Base-by-base conservation (phyloP, 2,113 vertebrate species). In the Xiphorhynchus elegans region DNA sequence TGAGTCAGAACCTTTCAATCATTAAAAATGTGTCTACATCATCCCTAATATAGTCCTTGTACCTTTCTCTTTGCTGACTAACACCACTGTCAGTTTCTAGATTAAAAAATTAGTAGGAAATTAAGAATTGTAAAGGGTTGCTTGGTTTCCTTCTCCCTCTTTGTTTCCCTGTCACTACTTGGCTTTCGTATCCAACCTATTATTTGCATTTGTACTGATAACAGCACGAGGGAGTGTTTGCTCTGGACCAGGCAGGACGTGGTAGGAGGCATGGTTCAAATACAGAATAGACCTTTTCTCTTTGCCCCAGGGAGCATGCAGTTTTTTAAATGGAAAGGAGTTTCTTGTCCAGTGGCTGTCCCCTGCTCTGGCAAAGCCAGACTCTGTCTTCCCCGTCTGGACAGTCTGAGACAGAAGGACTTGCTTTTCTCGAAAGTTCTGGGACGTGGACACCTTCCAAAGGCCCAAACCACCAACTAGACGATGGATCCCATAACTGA, bases 211-310 rank as follows among this genome's bases (percentile, higher is more conserved):
- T 73, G 24, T 77, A 53, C 47, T 85, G 42, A 62, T 46, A 86
- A 39, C 10, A 78, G 17, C 46, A 31, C 0, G 0, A 47, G 26
- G 20, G 12, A 47, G 4, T 11, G 23, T 26, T 74, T 86, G 11
- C 10, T 28, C n/a, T 16, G 29, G 23, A 52, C 42, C 23, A 42
- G 42, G 63, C 6, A 44, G 26, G 13, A 37, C 3, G 35, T 0
- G 0, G 9, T 63, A 60, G 37, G 53, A 89, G 21, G 17, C 26
- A 58, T 10, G 24, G 35, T 47, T 78, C 2, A 10, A 67, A 56
- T 23, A 33, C 13, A 59, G 39, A 58, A 37, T 12, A 35, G 49
- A 80, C 7, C 12, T 63, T 3, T 5, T 74, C 11, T 21, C 68
- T 66, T 58, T 72, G 26, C 11, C 23, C 7, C 1, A 3, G 13